Evolutionary conservation across 2,888 invertebrate species (phyloP).

Genomic region (Spialia ferax): DNA sequence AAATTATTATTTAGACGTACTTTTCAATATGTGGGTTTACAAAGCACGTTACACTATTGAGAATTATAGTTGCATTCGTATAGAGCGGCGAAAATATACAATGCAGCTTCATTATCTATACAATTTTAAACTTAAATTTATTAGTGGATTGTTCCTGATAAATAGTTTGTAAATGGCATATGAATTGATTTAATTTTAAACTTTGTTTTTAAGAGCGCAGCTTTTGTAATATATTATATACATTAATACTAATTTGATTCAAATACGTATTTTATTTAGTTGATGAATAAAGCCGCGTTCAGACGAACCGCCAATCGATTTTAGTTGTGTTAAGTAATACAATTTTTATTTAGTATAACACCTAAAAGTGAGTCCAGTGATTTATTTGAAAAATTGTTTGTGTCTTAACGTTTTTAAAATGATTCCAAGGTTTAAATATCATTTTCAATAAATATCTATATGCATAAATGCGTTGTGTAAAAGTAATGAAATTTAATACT

Average conservation of each 20-base stretch:
- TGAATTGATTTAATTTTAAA: slow-evolving; percentile 51
- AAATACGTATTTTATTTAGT: too few species aligned
- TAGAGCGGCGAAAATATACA: slow-evolving; percentile 3
- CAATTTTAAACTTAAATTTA: slow-evolving; percentile 22
- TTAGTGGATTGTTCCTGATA: slow-evolving; percentile 69
- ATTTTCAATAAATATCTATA: too few species aligned
- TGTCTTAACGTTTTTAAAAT: too few species aligned
- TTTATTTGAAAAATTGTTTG: neutral
- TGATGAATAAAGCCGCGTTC: neutral
- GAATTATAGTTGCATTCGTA: neutral
- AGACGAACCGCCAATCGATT: neutral
- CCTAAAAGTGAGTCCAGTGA: neutral
- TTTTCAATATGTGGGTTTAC: too few species aligned
- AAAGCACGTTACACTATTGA: too few species aligned
- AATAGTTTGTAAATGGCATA: slow-evolving; percentile 56
- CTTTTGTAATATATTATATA: slow-evolving; percentile 29
- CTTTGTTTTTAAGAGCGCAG: slow-evolving; percentile 37
- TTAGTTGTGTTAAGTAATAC: neutral
- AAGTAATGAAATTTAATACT: too few species aligned
- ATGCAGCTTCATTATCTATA: neutral
- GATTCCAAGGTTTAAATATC: too few species aligned
- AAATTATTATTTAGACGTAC: neutral
- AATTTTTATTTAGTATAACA: neutral
- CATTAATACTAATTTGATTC: neutral
- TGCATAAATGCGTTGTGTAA: too few species aligned